These are phyloP conservation scores for Morone chrysops DNA, from an alignment of 2,113 vertebrate species.

Conservation along the genomic window DNA sequence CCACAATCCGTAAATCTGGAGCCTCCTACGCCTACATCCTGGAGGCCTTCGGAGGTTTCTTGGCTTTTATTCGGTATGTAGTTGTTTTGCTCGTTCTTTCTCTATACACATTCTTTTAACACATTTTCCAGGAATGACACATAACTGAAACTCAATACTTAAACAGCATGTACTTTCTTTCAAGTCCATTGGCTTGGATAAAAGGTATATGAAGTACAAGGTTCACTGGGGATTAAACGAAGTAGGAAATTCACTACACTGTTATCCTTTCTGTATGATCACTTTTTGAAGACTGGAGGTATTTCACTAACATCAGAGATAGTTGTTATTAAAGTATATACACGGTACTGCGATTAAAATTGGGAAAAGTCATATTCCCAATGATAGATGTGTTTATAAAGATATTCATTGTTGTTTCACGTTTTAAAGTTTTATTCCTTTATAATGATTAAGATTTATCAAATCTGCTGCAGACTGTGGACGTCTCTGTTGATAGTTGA, in stretches of 20 bases:
- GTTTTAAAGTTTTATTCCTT: neutral
- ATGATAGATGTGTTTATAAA: neutral
- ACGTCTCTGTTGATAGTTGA: conserved; percentile 87
- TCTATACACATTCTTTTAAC: neutral
- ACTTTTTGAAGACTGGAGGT: neutral
- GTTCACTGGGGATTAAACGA: no score
- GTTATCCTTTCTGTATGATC: neutral
- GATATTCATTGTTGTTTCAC: neutral
- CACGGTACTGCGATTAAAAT: neutral
- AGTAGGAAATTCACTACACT: neutral
- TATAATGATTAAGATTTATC: neutral
- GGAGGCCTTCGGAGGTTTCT: conserved; percentile 86
- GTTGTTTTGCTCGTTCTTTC: neutral
- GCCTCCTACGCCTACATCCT: conserved; percentile 88
- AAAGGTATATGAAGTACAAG: neutral
- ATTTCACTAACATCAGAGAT: neutral
- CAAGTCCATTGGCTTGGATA: neutral
- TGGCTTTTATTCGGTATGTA: conserved; percentile 85
- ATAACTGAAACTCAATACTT: neutral
- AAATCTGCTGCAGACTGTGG: conserved; percentile 78
- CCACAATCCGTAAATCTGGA: conserved; percentile 88
- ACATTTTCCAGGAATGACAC: neutral
- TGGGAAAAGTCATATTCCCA: neutral
- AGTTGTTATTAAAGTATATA: neutral
- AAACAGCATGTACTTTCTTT: neutral